Evolutionary conservation across 2,113 vertebrate species (phyloP).

Genomic region (Oplegnathus fasciatus): DNA sequence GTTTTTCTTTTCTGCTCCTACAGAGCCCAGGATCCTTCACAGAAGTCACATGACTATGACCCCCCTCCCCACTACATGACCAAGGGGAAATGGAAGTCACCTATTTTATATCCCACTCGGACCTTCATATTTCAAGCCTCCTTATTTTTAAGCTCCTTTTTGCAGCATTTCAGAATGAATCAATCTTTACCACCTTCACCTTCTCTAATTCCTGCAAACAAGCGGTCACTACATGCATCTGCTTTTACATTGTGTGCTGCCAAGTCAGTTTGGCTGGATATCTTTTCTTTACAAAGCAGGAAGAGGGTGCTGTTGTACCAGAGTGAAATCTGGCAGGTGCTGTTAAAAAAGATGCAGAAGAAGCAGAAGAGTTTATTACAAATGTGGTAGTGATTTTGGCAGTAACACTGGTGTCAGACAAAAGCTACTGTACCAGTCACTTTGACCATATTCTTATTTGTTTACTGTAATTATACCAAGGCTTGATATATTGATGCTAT

Average conservation of each 20-base stretch:
- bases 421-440: neutral
- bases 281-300: neutral
- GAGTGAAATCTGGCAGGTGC: neutral
- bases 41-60: conserved; percentile 76
- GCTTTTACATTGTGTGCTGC: neutral
- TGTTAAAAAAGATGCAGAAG: neutral
- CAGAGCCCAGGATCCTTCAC: conserved; percentile 51
- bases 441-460: neutral
- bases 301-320: neutral
- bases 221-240: neutral
- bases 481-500: neutral
- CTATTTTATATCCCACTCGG: neutral
- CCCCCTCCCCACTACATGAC: neutral
- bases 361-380: neutral
- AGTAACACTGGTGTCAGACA: neutral
- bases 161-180: neutral
- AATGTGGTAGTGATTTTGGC: neutral
- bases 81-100: neutral
- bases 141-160: neutral
- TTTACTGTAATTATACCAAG: neutral
- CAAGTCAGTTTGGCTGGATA: neutral
- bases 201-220: neutral
- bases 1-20: conserved; percentile 7
- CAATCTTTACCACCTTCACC: neutral
- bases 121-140: neutral